Evolutionary conservation across 2,888 invertebrate genomes (phyloP).

Genomic region (Spatulosminthurus flaviceps): DNA sequence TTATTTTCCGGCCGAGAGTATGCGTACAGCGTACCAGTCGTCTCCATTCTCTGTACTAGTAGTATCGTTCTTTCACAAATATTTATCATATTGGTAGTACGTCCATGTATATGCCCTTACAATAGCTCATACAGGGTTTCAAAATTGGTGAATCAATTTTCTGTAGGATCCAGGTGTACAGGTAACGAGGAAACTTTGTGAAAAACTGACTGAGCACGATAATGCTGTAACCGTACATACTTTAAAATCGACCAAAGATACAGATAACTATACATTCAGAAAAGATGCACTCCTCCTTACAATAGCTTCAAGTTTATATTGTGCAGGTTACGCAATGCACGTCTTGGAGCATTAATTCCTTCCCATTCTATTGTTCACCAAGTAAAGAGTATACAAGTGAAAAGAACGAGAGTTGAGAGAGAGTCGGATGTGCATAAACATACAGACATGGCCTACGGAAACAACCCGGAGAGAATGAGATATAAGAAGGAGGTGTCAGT

Average conservation of each 20-base stretch:
- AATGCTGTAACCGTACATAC: too few species aligned
- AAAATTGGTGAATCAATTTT: conserved; percentile 10
- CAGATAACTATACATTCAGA: background rate
- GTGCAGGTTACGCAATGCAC: conserved; percentile 11
- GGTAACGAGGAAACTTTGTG: background rate
- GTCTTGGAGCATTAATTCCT: conserved; percentile 6
- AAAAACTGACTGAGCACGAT: too few species aligned
- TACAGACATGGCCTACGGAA: background rate
- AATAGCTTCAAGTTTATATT: background rate
- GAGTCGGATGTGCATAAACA: background rate
- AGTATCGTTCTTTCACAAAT: too few species aligned
- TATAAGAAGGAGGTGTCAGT: too few species aligned
- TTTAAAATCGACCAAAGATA: too few species aligned
- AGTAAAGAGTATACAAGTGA: background rate
- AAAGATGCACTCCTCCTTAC: background rate
- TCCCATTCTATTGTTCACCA: background rate
- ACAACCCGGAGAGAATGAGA: too few species aligned
- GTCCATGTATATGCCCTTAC: background rate
- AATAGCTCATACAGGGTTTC: background rate
- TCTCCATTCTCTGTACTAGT: too few species aligned
- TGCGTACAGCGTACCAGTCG: too few species aligned
- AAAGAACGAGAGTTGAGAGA: conserved; percentile 26
- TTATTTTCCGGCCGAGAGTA: too few species aligned
- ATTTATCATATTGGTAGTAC: too few species aligned
- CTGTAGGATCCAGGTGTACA: background rate